These are phyloP conservation scores for Gadopsis marmoratus DNA, from an alignment of 2,797 vertebrate genomes.

Conservation along the genomic window DNA sequence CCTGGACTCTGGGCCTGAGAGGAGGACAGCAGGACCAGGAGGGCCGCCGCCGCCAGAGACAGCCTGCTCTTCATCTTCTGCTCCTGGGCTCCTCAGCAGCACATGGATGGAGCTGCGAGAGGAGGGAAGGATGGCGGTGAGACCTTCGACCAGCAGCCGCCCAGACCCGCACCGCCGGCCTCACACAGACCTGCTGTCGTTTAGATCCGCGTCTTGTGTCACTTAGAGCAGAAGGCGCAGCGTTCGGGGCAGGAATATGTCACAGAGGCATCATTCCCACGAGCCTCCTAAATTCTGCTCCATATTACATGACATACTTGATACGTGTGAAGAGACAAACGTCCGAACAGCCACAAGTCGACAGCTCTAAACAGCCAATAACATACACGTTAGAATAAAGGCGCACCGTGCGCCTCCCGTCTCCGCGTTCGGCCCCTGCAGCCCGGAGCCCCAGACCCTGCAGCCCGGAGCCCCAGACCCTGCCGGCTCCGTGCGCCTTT, in stretches of 20 bases:
- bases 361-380: background rate
- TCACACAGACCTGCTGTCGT: fast-evolving
- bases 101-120: slow-evolving; percentile 90
- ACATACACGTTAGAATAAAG: background rate
- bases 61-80: slow-evolving; percentile 89
- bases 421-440: too few relatives aligned
- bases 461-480: too few relatives aligned
- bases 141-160: background rate
- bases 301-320: background rate
- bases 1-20: slow-evolving; percentile 89
- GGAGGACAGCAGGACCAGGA: slow-evolving; percentile 87
- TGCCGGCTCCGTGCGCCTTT: too few relatives aligned
- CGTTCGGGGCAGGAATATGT: background rate
- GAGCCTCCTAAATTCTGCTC: background rate
- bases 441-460: too few relatives aligned
- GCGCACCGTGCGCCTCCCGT: too few relatives aligned
- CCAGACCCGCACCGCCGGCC: background rate
- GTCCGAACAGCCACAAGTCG: background rate
- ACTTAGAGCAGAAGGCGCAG: background rate
- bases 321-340: background rate
- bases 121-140: slow-evolving; percentile 28
- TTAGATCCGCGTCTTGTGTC: background rate
- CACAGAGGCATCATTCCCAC: background rate
- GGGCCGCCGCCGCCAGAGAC: slow-evolving; percentile 82
- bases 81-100: slow-evolving; percentile 84